These are phyloP conservation scores for Orycteropus afer DNA, from an alignment of 2,113 vertebrate genomes.

Conservation along the genomic window DNA sequence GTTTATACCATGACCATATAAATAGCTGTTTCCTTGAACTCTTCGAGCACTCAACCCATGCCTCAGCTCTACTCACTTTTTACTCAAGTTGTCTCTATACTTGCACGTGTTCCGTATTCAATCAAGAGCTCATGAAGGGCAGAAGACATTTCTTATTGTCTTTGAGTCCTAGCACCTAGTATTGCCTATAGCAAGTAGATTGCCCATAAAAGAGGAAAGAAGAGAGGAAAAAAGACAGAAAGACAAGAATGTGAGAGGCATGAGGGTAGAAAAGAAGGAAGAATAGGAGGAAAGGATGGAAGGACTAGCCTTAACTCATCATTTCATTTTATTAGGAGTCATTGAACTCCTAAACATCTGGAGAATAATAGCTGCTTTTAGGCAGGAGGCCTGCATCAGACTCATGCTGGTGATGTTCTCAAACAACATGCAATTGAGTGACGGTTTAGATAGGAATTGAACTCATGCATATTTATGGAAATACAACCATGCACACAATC, in stretches of 20 bases:
- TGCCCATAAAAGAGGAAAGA: neutral
- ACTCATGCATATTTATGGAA: neutral
- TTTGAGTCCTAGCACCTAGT: neutral
- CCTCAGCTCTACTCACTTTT: neutral
- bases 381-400: accelerated
- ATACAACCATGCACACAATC: too few species aligned
- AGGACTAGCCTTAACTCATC: neutral
- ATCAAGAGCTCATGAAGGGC: neutral
- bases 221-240: neutral
- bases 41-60: neutral
- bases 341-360: neutral
- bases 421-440: accelerated
- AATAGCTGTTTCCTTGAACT: neutral
- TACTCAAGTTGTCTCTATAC: neutral
- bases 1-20: too few species aligned
- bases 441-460: neutral
- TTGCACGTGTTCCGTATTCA: neutral
- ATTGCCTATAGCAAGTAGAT: neutral
- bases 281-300: too few species aligned
- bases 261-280: accelerated
- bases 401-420: accelerated
- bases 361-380: neutral
- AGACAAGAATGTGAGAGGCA: too few species aligned
- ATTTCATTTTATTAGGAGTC: neutral
- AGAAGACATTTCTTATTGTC: neutral